Base-by-base conservation (phyloP, 2,888 invertebrate genomes). In the Peribatodes rhomboidaria region DNA sequence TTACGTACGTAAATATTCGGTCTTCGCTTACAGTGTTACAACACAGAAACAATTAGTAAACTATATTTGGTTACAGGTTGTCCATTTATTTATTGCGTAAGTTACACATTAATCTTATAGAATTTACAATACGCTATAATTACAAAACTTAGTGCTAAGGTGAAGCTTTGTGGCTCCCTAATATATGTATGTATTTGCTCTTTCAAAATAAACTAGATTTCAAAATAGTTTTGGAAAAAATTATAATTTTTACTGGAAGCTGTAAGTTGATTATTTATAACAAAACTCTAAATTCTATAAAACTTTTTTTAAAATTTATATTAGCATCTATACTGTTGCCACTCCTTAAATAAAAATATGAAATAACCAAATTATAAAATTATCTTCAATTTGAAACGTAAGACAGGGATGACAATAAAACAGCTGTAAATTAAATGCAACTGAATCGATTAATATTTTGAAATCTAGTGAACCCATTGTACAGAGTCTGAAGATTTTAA, bases 81-180 rank as follows among this genome's bases (percentile, higher is more conserved):
- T 60, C 53, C 74, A 79, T 75, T 71, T 70, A 63, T 74, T 75
- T 16, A 49, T 18, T 20, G 16, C 31, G 22, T 47, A 54, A 47
- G 22, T 63, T 63, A 63, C 44, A 35, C 3, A 41, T 18, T 42
- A 63, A 62, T 76, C 82, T 86, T 88, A 83, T 80, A 86, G 78
- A 88, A 87, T 90, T 89, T 91, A 90, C 87, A 54, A 33, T 58
- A 50, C n/a, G n/a, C 8, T 67, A 66, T 71, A 91, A 79, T 84
- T 86, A 90, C 80, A 90, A 87, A 82, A 78, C 90, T 89, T 91
- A 91, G 22, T 64, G 83, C 86, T 87, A 74, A 65, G 39, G 33
- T 41, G 31, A 83, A 86, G 87, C 86, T 70, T 70, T 65, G 59
- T 54, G 57, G 80, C 82, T 78, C 79, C 69, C 80, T 83, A 82